Conservation (phyloP, 2,888 invertebrate species). For the Trissolcus japonicus region DNA sequence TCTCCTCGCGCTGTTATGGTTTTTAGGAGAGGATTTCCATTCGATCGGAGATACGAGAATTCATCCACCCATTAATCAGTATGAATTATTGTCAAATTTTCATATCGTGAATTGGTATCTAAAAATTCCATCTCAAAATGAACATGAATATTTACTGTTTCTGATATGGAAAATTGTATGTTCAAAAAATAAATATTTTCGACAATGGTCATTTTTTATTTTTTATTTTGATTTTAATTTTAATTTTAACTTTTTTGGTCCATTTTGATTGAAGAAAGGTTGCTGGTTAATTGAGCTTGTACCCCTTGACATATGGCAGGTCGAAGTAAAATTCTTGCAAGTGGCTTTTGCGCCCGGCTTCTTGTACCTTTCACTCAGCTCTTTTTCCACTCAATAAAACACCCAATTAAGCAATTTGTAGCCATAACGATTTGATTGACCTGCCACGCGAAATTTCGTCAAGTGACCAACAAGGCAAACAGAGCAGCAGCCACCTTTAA, state of each 20-base stretch:
- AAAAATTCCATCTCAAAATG: no score
- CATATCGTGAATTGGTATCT: no score
- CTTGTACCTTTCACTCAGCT: constrained; percentile 6
- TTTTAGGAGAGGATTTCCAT: neutral
- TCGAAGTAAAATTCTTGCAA: neutral
- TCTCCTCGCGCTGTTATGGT: neutral
- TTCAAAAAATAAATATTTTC: neutral
- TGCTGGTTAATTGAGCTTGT: no score
- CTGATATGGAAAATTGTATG: neutral
- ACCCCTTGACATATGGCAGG: no score
- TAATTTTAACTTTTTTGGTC: no score
- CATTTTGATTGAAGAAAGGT: constrained; percentile 17
- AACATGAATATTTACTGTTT: no score
- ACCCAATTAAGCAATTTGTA: constrained; percentile 46
- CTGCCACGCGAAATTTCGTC: constrained; percentile 35
- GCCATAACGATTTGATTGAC: constrained; percentile 40
- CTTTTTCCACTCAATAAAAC: constrained; percentile 40
- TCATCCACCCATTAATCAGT: neutral
- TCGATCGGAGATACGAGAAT: neutral
- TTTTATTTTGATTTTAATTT: no score
- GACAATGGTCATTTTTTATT: neutral
- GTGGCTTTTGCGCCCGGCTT: neutral
- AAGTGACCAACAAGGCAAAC: constrained; percentile 32
- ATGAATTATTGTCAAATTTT: neutral
- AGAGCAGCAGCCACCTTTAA: constrained; percentile 25